phyloP scores from a whole-genome alignment of 2,113 vertebrate genomes.

The Oncorhynchus clarkii region DNA sequence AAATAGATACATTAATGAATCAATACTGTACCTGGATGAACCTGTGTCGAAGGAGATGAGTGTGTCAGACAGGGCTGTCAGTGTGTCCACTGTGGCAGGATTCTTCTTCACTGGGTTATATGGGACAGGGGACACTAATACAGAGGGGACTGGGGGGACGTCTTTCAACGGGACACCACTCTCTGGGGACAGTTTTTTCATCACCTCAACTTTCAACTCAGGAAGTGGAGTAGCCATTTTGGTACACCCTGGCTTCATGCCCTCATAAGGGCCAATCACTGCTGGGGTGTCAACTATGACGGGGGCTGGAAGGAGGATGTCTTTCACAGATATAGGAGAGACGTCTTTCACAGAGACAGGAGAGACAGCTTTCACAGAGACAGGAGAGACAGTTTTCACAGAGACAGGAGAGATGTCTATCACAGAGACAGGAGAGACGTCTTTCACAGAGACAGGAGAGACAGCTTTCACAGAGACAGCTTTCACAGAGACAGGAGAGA shows the following conservation, averaged over 20 bases:
- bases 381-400: no score
- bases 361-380: no score
- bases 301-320: background rate
- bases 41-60: constrained; percentile 48
- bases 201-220: no score
- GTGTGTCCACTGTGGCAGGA: constrained; percentile 26
- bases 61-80: constrained; percentile 47
- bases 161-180: no score
- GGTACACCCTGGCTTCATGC: constrained; percentile 33
- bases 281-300: background rate
- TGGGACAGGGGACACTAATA: constrained; percentile 1
- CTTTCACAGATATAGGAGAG: background rate
- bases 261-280: constrained; percentile 16
- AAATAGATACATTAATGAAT: no score
- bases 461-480: no score
- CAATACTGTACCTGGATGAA: constrained; percentile 56
- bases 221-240: constrained; percentile 29
- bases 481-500: no score
- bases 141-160: background rate
- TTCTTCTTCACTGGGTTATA: background rate
- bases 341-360: no score
- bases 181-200: no score
- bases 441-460: no score
- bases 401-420: no score
- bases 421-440: no score